Evolutionary conservation across 2,888 invertebrate genomes (phyloP), one percentile per base, ranked within the genome.

Genomic region (Eupelmus urozonus): DNA sequence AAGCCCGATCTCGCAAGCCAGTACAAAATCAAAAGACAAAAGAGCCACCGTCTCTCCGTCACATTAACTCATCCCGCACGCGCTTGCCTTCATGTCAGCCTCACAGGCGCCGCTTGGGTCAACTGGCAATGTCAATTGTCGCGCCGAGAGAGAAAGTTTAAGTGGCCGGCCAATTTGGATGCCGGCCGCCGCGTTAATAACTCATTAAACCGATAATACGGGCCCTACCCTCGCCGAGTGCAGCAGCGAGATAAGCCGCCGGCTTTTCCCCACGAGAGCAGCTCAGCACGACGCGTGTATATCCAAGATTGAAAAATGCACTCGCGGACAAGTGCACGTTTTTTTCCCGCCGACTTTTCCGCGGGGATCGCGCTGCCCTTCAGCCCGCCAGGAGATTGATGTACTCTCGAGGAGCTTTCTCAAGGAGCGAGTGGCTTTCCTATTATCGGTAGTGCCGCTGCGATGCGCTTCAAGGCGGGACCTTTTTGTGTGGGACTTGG

Each of bases 101-200:
- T 18, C 34, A 60, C 34, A 42, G 66, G 59, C 76, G 69, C 69
- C 69, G 76, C 75, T 45, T 85, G 84, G 88, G 89, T 89, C 85
- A 89, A 89, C 85, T 87, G 83, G 87, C 83, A 85, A 86, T 89
- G 89, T 88, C 89, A 89, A 88, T 89, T 89, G 88, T 83, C 81
- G 81, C 84, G 83, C 84, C 40, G 25, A 34, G 51, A 34, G 63
- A 60, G 71, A 20, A 72, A 73, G 62, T 72, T 62, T 63, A 78
- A 78, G 65, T 63, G 2, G 60, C 60, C 78, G 82, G 82, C 83
- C 83, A 85, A 85, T 85, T 85, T 83, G 82, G 83, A 78, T 75
- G 79, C 79, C 79, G 78, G 83, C 76, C 73, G 78, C 76, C 60
- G 80, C 62, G 78, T 81, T 84, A 83, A 85, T 83, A 82, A 82